These are phyloP conservation scores for Clarias pachynema DNA, from an alignment of 2,797 vertebrate species.

Conservation along the genomic window DNA sequence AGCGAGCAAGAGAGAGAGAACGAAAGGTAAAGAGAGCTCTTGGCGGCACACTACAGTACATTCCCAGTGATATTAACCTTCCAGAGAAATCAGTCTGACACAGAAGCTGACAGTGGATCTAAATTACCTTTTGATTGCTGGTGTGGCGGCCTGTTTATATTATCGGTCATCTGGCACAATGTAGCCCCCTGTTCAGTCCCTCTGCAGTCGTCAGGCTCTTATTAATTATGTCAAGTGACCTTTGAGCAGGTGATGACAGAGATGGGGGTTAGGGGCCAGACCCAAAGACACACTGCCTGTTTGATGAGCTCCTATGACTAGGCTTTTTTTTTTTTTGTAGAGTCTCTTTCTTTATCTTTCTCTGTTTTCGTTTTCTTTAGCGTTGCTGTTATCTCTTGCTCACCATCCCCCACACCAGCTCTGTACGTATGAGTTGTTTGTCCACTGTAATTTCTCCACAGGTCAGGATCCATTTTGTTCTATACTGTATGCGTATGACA, in stretches of 20 bases:
- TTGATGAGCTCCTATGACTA: slow-evolving; percentile 52
- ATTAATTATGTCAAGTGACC: slow-evolving; percentile 78
- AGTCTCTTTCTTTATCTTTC: not conserved
- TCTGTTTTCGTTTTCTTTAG: slow-evolving; percentile 30
- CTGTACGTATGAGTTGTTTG: slow-evolving; percentile 1
- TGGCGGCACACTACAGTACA: slow-evolving; percentile 41
- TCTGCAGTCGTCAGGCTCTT: slow-evolving; percentile 72
- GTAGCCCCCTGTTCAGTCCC: slow-evolving; percentile 53
- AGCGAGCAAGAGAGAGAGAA: slow-evolving; percentile 25
- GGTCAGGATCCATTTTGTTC: not conserved
- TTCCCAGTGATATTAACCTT: slow-evolving; percentile 57
- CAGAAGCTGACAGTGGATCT: slow-evolving; percentile 59
- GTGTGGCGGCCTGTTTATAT: slow-evolving; percentile 54
- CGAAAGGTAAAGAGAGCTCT: slow-evolving; percentile 42
- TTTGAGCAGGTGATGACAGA: slow-evolving; percentile 76
- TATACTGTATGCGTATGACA: not conserved
- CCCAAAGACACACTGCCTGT: slow-evolving; percentile 33
- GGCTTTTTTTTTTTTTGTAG: slow-evolving; percentile 48
- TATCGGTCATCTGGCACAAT: slow-evolving; percentile 55
- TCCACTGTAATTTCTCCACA: not conserved
- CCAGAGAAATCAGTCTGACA: slow-evolving; percentile 54
- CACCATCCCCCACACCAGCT: slow-evolving; percentile 36
- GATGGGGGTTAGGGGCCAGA: slow-evolving; percentile 42
- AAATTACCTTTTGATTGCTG: slow-evolving; percentile 61
- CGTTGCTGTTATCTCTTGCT: slow-evolving; percentile 36